Evolutionary conservation across 2,113 vertebrate species (phyloP).

Genomic region (Syngnathoides biaculeatus): DNA sequence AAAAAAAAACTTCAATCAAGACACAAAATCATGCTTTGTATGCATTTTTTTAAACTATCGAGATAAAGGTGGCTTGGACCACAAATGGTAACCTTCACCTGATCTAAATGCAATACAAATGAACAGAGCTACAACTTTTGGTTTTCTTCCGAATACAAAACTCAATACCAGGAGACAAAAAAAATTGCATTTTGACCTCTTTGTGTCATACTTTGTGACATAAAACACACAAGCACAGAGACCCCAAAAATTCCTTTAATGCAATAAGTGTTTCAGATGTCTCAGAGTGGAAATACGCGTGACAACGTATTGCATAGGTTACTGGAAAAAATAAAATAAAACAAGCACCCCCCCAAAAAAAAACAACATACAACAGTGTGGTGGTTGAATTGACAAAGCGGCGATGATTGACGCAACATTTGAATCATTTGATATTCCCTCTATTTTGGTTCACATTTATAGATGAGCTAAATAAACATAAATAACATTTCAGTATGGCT

Average conservation of each 20-base stretch:
- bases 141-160: neutral
- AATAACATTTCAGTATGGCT: constrained; percentile 56
- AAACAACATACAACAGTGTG: neutral
- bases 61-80: no score
- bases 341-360: no score
- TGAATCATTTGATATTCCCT: constrained; percentile 32
- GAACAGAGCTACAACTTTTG: neutral
- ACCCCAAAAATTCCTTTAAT: no score
- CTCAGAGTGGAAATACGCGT: neutral
- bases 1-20: neutral
- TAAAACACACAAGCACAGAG: no score
- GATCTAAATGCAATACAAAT: neutral
- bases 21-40: no score
- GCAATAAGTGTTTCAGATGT: no score
- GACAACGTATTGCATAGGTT: no score
- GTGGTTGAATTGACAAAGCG: neutral
- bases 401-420: constrained; percentile 27
- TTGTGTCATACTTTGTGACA: neutral
- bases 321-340: neutral
- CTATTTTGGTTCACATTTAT: constrained; percentile 45
- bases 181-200: neutral
- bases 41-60: no score
- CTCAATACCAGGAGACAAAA: neutral
- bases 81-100: neutral
- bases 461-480: constrained; percentile 56